phyloP scores from a whole-genome alignment of 2,113 vertebrate genomes.

The Daphoenositta chrysoptera region DNA sequence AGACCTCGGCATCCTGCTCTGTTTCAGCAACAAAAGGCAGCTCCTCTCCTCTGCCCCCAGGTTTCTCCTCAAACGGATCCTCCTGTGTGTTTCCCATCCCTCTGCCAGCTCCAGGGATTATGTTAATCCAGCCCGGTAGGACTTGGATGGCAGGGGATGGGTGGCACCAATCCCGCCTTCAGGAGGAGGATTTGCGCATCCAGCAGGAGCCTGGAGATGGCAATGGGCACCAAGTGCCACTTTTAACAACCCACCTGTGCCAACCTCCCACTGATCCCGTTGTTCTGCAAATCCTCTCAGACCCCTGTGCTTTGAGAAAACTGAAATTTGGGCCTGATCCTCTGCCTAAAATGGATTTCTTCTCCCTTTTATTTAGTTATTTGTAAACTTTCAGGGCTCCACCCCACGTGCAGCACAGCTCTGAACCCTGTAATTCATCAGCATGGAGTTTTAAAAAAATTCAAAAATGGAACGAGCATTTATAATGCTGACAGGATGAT shows the following conservation, averaged over 20 bases:
- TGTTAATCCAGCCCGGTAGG: not conserved
- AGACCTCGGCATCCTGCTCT: not conserved
- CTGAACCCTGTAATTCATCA: not conserved
- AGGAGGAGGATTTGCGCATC: not conserved
- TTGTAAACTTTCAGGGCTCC: not conserved
- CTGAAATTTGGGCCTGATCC: not conserved
- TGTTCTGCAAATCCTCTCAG: not conserved
- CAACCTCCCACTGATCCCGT: rapidly evolving
- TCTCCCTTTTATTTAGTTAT: not conserved
- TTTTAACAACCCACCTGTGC: rapidly evolving
- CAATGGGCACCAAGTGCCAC: not conserved
- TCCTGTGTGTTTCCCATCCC: not conserved
- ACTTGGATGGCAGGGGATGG: not conserved
- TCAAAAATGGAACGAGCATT: not conserved
- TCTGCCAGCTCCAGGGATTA: not conserved
- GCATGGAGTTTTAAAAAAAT: not conserved
- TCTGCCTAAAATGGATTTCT: not conserved
- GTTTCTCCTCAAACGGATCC: not conserved
- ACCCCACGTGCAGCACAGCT: not conserved
- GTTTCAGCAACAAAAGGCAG: not conserved
- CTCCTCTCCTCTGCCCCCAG: not conserved
- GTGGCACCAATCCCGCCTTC: not conserved
- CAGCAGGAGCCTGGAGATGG: not conserved
- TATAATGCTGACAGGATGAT: not conserved
- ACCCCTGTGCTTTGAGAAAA: not conserved